Percentiles rank a stretch among this genome's conserved stretches.
phyloP scores from a whole-genome alignment of 2,888 invertebrate species.

The Ectemnius lituratus region DNA sequence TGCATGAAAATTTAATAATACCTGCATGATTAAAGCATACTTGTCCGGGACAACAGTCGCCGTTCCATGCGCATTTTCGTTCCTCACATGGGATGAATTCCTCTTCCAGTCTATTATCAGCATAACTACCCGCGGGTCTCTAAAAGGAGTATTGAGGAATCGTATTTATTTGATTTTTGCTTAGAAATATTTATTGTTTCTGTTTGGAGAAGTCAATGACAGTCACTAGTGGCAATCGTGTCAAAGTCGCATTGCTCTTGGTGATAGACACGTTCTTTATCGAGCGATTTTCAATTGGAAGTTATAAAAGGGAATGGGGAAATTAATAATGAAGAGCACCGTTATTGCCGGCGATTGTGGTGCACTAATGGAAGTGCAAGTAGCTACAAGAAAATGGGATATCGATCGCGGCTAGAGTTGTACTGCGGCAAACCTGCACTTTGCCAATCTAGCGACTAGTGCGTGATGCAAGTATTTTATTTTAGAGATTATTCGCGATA shows the following conservation, averaged over 20 bases:
- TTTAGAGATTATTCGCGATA: background rate
- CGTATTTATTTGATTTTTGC: no score
- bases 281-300: no score
- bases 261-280: no score
- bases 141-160: no score
- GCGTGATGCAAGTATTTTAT: background rate
- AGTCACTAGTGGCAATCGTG: no score
- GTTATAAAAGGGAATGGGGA: no score
- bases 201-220: no score
- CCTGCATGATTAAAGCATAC: slow-evolving; percentile 86
- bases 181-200: no score
- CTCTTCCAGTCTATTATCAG: slow-evolving; percentile 26
- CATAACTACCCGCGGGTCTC: no score
- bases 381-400: slow-evolving; percentile 44
- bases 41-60: slow-evolving; percentile 90
- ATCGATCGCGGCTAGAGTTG: slow-evolving; percentile 46
- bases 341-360: background rate
- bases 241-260: no score
- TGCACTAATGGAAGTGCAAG: slow-evolving; percentile 24
- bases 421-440: slow-evolving; percentile 36
- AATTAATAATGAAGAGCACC: background rate
- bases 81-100: slow-evolving; percentile 86
- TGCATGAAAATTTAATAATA: slow-evolving; percentile 62
- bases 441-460: background rate
- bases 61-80: slow-evolving; percentile 86